Evolutionary conservation across 1,140 invertebrate species (phyloP), one percentile per base, ranked within the genome.

Genomic region (Leptinotarsa undecemlineata): DNA sequence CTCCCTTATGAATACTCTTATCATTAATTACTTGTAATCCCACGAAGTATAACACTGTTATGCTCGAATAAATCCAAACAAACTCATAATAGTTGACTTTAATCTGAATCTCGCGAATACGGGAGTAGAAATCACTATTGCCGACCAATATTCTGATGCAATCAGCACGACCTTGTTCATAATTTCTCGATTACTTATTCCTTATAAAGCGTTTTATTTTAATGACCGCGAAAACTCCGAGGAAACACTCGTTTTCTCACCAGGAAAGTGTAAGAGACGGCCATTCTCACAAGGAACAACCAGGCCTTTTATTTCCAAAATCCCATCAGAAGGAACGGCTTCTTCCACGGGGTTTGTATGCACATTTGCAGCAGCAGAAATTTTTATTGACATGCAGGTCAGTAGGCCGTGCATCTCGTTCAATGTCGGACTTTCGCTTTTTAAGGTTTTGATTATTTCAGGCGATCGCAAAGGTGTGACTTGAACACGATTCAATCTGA

Each of bases 381-480:
- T 68, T 26, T 68, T 68, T 14, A 42, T 66, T 21, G 42, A 2
- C 63, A 66, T 66, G 63, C 23, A 66, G 66, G 66, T 68, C 2
- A 68, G 23, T 68, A 47, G 66, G 66, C 23, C 66, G 66, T 42
- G 33, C 66, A 68, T 68, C 66, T 68, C 33, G 66, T 47, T 42
- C 66, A 68, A 68, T 68, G 66, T 47, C 66, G 42, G 15, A 68
- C 66, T 68, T 68, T 68, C 66, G 66, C 66, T 68, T 68, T 68
- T 68, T 68, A 68, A 6, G 66, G 66, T 68, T 68, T 68, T 47
- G 23, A 68, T 68, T 68, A 68, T 68, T 68, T 42, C 42, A 68
- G 15, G 5, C 42, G 66, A 68, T 68, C 19, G 33, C 5, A 66
- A 66, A 23, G 26, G 20, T 17, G 63, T 66, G 63, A 66, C 51